Percentiles rank a stretch among this genome's conserved stretches.
phyloP scores from a whole-genome alignment of 53 echinoderm and acorn worm genomes.

The Antedon mediterranea region DNA sequence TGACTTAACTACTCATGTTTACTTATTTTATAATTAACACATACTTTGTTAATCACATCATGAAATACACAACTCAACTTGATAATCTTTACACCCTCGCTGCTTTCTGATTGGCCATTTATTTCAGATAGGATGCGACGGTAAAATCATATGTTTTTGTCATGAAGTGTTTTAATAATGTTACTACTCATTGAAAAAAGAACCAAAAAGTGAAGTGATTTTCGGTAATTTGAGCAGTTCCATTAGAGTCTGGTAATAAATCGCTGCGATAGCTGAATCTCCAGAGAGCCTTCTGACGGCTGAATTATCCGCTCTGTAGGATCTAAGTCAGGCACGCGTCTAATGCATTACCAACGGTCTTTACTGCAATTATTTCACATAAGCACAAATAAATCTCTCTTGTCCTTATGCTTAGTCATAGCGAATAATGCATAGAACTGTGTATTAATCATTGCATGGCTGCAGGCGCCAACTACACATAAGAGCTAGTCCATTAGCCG shows the following conservation, averaged over 20 bases:
- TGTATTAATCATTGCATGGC: not conserved
- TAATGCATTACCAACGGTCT: not conserved
- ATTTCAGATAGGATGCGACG: not conserved
- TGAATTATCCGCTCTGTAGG: not conserved
- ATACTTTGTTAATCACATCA: not conserved
- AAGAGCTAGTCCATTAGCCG: not conserved
- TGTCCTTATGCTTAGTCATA: not conserved
- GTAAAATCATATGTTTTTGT: not conserved
- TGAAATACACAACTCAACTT: not conserved
- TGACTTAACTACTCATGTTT: too few relatives aligned
- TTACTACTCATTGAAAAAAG: not conserved
- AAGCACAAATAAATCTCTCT: not conserved
- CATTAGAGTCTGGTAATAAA: not conserved
- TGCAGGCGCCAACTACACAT: not conserved
- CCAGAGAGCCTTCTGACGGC: not conserved
- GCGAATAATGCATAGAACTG: not conserved
- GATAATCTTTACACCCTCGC: not conserved
- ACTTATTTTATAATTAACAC: not conserved
- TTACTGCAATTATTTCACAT: not conserved
- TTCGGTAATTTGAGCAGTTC: not conserved
- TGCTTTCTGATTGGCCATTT: not conserved
- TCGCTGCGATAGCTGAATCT: not conserved
- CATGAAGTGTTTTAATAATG: constrained; percentile 1
- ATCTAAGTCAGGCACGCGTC: constrained; percentile 1
- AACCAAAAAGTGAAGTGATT: constrained; percentile 1